Base-by-base conservation (phyloP, 2,797 vertebrate genomes). In the Danio kyathit region DNA sequence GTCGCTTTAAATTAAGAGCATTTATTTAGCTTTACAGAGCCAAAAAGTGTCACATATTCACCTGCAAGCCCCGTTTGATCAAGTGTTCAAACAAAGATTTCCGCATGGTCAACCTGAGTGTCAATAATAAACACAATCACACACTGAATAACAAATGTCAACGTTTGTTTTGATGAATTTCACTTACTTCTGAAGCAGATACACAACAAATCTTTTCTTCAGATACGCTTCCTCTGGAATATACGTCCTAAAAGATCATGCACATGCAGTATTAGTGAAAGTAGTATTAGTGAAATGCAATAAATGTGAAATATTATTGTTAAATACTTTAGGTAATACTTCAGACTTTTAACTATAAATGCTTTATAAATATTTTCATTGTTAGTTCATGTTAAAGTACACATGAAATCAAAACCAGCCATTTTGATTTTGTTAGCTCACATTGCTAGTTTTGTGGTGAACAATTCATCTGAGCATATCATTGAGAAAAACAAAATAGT, bases 61-160 rank as follows among this genome's bases (percentile, higher is more conserved):
- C 93, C 92, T 93, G 91, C 13, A 94, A 85, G 6, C 93, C 93
- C 81, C 93, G 87, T 46, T 83, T 88, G 66, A 86, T 76, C 80
- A 94, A 84, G 82, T 94, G 90, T 56, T 75, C 85, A 54, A 93
- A 90, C 48, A 94, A 85, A 70, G 86, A 85, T 72, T 89, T 93
- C 73, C 89, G 86, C 92, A 94, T 93, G 51, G 89, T 83, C 44
- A 91, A 0, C 82, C 92, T 94, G 81, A 57, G 7, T 3, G 72
- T 5, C 49, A 56, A 49, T 5, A 80, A 56, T 2, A 56, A 38
- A 61, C n/a, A 61, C 4, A 16, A 40, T 63, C 12, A 52, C 21
- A 56, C 21, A 19, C 6, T 70, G 11, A 12, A 64, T 29, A 29
- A 29, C 9, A 40, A 40, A 41, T 43, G 4, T 13, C 2, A n/a